A percentile compares a stretch with the other conserved stretches of the same genome.
These are phyloP conservation scores for Microplitis mediator DNA, from an alignment of 1,140 invertebrate species.

Conservation along the genomic window DNA sequence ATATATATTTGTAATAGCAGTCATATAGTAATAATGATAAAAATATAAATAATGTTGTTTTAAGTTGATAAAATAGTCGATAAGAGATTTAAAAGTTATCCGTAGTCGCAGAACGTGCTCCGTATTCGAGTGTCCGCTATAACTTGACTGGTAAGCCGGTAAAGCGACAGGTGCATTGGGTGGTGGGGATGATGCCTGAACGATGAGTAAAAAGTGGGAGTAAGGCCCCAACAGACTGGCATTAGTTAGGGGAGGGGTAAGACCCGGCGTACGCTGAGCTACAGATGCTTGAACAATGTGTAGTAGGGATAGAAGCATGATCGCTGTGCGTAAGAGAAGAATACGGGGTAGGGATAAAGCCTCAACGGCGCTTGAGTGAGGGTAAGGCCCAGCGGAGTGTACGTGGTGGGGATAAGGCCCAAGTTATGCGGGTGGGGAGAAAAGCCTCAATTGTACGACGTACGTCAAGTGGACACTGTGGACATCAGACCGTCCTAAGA, in stretches of 20 bases:
- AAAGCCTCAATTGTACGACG: no score
- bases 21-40: no score
- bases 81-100: no score
- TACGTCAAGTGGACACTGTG: slow-evolving; percentile 14
- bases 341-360: slow-evolving; percentile 46
- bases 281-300: no score
- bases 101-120: no score
- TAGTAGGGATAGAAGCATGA: no score
- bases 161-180: slow-evolving; percentile 56
- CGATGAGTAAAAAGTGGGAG: neutral
- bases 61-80: no score
- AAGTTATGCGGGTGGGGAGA: slow-evolving; percentile 5
- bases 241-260: neutral
- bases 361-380: neutral
- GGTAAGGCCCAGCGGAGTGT: neutral
- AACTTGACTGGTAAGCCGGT: slow-evolving; percentile 6
- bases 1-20: no score
- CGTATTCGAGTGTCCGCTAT: slow-evolving; percentile 33
- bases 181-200: slow-evolving; percentile 47
- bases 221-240: neutral
- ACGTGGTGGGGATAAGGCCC: neutral
- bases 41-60: no score
- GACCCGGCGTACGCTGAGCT: no score
- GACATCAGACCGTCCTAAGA: slow-evolving; percentile 33
- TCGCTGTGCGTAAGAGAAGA: no score